Evolutionary conservation across 2,888 invertebrate genomes (phyloP), one percentile per base, ranked within the genome.

Genomic region (Meiosimyza platycephala): DNA sequence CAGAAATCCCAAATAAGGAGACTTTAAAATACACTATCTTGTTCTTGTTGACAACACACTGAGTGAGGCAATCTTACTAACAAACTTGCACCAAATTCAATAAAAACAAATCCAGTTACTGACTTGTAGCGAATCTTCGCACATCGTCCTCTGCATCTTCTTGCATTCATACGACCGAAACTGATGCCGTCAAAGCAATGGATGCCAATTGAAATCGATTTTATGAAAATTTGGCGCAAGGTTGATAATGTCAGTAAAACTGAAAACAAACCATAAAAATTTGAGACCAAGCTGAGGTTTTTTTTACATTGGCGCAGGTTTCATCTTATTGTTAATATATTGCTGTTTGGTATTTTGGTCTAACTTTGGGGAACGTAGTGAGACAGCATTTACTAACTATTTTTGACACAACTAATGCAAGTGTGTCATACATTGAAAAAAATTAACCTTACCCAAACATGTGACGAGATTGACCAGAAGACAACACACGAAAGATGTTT

Each of bases 141-240:
- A 55, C 55, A 50, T 57, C 40, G 40, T 59, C 48, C 15, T 16
- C 18, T 15, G 11, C 62, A 48, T 48, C 62, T 48, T n/a, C 15
- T 40, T 40, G 40, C 40, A 9, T 40, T 40, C 40, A 52, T 60
- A 55, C 55, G 55, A 68, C 72, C 70, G 18, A 68, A 63, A 5
- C 3, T 12, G 55, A 55, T 16, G 16, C 18, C 55, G n/a, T 55
- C 55, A 15, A 18, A 57, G 13, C 57, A 40, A 40, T 40, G 9
- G 40, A 9, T 72, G 57, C 60, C 65, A 52, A 69, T 63, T 65
- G 52, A 73, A 72, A 60, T 72, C 48, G 48, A 55, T 63, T 73
- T 74, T 73, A 73, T 69, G 68, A 64, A 75, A 76, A 77, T 73
- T 72, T 74, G 74, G 76, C 76, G 76, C 77, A 77, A 77, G 76